Percentiles rank a stretch among this genome's conserved stretches.
These are phyloP conservation scores for Danio tinwini DNA, from an alignment of 2,797 vertebrate genomes.

Conservation along the genomic window DNA sequence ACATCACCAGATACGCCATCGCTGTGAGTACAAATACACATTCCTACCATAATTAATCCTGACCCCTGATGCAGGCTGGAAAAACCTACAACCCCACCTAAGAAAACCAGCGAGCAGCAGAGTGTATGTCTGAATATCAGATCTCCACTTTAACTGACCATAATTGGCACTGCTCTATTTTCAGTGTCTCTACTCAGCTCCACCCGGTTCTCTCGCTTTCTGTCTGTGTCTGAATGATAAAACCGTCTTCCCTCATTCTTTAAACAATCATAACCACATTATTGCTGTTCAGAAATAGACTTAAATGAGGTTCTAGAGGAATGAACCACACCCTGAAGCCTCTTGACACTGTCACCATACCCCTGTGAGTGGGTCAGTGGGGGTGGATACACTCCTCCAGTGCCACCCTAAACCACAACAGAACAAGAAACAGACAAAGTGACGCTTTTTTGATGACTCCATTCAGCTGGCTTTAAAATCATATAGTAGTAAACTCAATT, in stretches of 20 bases:
- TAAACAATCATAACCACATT: conserved; percentile 56
- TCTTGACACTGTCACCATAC: conserved; percentile 33
- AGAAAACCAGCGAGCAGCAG: conserved; percentile 18
- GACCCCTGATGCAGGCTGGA: conserved; percentile 1
- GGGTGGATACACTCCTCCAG: conserved; percentile 42
- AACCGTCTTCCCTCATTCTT: conserved; percentile 46
- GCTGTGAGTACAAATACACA: conserved; percentile 80
- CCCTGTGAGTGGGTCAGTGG: conserved; percentile 50
- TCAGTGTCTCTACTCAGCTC: conserved; percentile 36
- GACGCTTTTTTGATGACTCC: not conserved
- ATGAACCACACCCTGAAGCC: conserved; percentile 36
- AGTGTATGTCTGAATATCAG: conserved; percentile 35
- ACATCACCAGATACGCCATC: conserved; percentile 93
- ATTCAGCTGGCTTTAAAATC: not conserved
- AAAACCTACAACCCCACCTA: conserved; percentile 28
- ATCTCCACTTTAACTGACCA: conserved; percentile 50
- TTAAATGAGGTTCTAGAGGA: conserved; percentile 40
- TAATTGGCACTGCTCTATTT: conserved; percentile 52
- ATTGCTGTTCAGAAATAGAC: conserved; percentile 46
- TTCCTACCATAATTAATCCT: conserved; percentile 14
- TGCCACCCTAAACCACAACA: conserved; percentile 67
- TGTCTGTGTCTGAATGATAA: conserved; percentile 35
- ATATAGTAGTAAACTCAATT: not conserved
- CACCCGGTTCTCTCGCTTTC: conserved; percentile 47
- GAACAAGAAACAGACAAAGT: conserved; percentile 27